Evolutionary conservation across 1,140 invertebrate genomes (phyloP), one percentile per base, ranked within the genome.

Genomic region (Zaprionus tsacasi): DNA sequence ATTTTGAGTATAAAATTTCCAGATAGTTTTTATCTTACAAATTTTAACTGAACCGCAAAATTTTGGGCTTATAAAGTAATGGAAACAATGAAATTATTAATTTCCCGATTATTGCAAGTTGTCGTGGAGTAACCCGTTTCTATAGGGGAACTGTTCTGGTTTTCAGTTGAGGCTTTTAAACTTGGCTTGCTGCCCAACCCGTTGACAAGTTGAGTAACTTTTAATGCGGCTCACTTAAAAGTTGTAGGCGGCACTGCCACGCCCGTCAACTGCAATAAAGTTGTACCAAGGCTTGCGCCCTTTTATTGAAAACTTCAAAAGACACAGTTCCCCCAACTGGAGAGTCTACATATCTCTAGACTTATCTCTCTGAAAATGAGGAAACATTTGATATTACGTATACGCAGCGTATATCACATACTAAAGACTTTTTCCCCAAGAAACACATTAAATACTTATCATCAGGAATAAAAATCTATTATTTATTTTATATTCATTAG

Each of bases 161-260:
- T 45, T 45, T 15, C 40, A 8, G 40, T 8, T 45, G 40, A 8
- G 40, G 40, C 57, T 54, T 30, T 5, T 60, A 6, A 30, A 68
- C 40, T 56, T 64, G 50, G 59, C 33, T 6, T 45, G 50, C 65
- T 66, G 74, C 61, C 63, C 74, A 76, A 75, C 45, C 81, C 74
- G 83, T 78, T 89, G 85, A 89, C 81, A 88, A 88, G 64, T 88
- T 89, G 71, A 67, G 78, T 89, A 88, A 89, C 85, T 88, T 88
- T 88, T 88, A 88, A 88, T 88, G 83, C 85, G 70, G 65, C 74
- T 88, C 74, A 81, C 85, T 83, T 89, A 88, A 88, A 88, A 88
- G 80, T 88, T 88, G 64, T 25, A 58, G 45, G 56, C 56, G 71
- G 57, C 59, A 2, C 60, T 52, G 45, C 67, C 40, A 33, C 17